These are phyloP conservation scores for Allolobophora icterica DNA, from an alignment of 2,888 invertebrate genomes.

Conservation along the genomic window DNA sequence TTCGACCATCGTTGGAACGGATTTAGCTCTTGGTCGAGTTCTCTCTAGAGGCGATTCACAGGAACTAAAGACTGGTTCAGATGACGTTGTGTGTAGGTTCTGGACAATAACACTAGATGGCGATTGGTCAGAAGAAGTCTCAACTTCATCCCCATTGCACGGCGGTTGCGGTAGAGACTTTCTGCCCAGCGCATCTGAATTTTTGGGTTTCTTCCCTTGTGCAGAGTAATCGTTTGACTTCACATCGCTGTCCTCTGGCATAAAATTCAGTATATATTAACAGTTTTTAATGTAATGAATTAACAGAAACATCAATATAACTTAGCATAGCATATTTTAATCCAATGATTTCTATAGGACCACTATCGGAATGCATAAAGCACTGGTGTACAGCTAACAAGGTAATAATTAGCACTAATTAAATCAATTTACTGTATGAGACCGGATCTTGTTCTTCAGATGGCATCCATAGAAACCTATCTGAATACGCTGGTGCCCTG, in stretches of 20 bases:
- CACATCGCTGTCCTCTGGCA: background rate
- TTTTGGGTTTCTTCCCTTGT: background rate
- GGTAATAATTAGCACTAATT: too few species aligned
- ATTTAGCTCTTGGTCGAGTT: constrained; percentile 27
- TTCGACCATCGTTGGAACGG: constrained; percentile 27
- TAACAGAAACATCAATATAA: too few species aligned
- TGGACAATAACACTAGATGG: background rate
- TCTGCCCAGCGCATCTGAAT: background rate
- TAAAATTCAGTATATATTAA: background rate
- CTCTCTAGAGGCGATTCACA: background rate
- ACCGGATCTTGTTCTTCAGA: too few species aligned
- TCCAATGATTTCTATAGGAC: too few species aligned
- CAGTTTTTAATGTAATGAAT: too few species aligned
- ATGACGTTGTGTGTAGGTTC: background rate
- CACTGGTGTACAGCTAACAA: too few species aligned
- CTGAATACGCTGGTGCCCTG: too few species aligned
- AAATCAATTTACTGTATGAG: too few species aligned
- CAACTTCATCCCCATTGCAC: background rate
- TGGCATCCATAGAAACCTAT: too few species aligned
- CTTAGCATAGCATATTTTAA: too few species aligned
- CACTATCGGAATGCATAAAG: too few species aligned
- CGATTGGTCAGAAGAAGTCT: background rate
- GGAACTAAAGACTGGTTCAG: background rate
- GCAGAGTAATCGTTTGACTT: background rate
- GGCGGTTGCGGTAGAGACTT: background rate